Conservation (phyloP, 2,797 vertebrate species). For the Garrulus glandarius region DNA sequence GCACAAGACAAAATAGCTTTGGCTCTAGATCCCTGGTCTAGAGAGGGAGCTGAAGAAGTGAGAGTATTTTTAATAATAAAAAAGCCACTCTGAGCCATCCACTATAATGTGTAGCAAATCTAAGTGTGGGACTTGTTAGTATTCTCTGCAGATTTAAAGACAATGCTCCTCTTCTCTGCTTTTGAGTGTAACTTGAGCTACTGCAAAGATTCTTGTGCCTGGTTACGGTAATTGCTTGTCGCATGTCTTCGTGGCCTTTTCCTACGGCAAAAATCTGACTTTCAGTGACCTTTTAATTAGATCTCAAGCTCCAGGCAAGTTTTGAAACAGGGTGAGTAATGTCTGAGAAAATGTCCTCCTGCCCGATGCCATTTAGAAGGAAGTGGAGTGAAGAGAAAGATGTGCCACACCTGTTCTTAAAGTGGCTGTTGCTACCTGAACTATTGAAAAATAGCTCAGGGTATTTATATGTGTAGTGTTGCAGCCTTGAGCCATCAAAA, state of each 20-base stretch:
- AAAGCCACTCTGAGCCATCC: neutral
- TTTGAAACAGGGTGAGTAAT: slow-evolving; percentile 14
- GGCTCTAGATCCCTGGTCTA: neutral
- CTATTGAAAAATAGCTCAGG: neutral
- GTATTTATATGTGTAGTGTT: neutral
- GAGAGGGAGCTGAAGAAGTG: neutral
- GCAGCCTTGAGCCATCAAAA: neutral
- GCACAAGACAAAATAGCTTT: neutral
- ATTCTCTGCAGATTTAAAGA: neutral
- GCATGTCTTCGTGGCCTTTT: neutral
- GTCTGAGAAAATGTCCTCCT: slow-evolving; percentile 10
- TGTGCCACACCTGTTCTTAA: slow-evolving; percentile 45
- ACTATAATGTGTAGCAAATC: neutral
- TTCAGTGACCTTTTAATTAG: slow-evolving; percentile 23
- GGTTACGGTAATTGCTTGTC: neutral
- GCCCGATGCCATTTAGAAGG: neutral
- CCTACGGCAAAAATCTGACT: neutral
- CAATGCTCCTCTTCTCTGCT: neutral
- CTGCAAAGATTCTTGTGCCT: neutral
- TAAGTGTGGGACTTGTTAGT: neutral
- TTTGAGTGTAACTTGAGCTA: neutral
- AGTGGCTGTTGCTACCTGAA: neutral
- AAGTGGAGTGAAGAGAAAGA: slow-evolving; percentile 4
- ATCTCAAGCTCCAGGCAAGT: neutral
- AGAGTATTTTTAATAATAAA: neutral